Conservation (phyloP, 2,113 vertebrate species). For the Otus sunia region DNA sequence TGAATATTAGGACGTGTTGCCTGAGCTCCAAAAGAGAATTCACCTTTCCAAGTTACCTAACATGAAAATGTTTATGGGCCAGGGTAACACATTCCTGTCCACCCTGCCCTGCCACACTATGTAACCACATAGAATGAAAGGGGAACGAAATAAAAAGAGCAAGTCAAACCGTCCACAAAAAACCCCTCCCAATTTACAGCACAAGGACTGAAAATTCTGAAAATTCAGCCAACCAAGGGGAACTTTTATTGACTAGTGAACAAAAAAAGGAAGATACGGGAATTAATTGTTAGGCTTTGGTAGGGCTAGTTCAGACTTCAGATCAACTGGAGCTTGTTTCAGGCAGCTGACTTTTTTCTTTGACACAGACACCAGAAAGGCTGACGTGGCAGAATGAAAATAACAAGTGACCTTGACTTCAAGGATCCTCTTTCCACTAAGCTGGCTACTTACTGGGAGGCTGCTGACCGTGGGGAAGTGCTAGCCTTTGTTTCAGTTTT, state of each 20-base stretch:
- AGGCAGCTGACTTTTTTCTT: slow-evolving; percentile 2
- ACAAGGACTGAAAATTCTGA: background rate
- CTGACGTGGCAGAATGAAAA: background rate
- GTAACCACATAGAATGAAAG: background rate
- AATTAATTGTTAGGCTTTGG: background rate
- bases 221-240: background rate
- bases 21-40: background rate
- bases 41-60: background rate
- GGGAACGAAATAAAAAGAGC: background rate
- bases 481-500: background rate
- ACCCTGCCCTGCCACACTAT: background rate
- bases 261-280: background rate
- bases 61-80: background rate
- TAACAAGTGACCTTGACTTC: background rate
- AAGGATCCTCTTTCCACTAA: slow-evolving; percentile 9
- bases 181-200: background rate
- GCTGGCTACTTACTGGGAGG: background rate
- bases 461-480: background rate
- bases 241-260: background rate
- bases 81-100: background rate
- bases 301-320: background rate
- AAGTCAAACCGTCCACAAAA: background rate
- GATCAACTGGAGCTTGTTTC: background rate
- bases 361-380: slow-evolving; percentile 21
- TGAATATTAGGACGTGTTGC: background rate